Evolutionary conservation across 1,140 invertebrate genomes (phyloP), one percentile per base, ranked within the genome.

Genomic region (Drosophila nebulosa): DNA sequence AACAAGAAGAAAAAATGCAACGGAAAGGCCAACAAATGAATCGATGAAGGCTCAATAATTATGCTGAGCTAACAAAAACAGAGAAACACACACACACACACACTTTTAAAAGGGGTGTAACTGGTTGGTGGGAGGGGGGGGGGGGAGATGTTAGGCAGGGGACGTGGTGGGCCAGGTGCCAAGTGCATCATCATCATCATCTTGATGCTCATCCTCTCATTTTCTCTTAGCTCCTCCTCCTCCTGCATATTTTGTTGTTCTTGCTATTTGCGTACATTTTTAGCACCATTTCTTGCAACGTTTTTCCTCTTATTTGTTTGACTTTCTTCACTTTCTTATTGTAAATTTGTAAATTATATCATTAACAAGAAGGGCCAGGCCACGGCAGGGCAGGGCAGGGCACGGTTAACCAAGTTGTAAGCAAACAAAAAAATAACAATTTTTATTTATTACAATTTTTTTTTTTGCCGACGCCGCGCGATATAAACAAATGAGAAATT

Each of bases 11-110:
- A 69, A 72, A 67, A n/a, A 12, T 58, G 30, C 42, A 63, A 63
- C 36, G 51, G 9, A 46, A 55, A 60, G 26, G 56, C 26, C 63
- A 57, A 32, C 50, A 68, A 64, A 69, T 50, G 78, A 74, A 85
- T 85, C 80, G 80, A 85, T 85, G 78, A 74, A 61, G 74, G 64
- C 74, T 86, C 80, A 85, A 85, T 85, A 80, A 74, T 85, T 86
- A 86, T 85, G 77, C 80, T 85, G 66, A 64, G 75, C 64, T 64
- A 63, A 65, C 55, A 32, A 67, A 77, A 63, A 67, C 21, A 35
- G 46, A 36, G 46, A 10, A 26, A 46, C 9, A 32, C 46, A 24
- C n/a, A 14, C 39, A 52, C 64, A 78, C 26, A 27, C 57, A 26
- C 57, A 12, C 39, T 32, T n/a, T 1, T 7, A 27, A 24, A 14